Evolutionary conservation across 53 echinoderm and acorn worm genomes (phyloP).

Genomic region (Hippasteria phrygiana): DNA sequence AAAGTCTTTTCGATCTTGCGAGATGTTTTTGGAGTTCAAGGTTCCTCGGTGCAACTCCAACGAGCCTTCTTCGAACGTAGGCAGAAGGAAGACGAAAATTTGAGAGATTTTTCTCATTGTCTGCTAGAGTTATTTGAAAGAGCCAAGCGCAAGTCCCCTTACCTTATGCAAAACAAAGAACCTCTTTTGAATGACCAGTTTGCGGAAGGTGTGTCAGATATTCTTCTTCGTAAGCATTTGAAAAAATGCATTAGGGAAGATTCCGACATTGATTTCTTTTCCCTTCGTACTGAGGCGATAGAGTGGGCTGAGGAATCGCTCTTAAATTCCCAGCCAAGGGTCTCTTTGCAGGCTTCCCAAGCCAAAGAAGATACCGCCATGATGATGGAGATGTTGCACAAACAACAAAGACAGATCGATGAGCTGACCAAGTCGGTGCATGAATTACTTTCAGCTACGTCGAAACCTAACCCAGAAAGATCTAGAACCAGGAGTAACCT

Average conservation of each 20-base stretch:
- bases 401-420: conserved; percentile 39
- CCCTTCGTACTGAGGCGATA: not conserved
- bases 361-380: not conserved
- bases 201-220: not conserved
- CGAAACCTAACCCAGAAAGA: no score
- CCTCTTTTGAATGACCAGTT: not conserved
- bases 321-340: not conserved
- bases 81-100: not conserved
- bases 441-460: not conserved
- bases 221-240: not conserved
- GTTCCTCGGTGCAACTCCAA: conserved; percentile 4
- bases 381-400: not conserved
- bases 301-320: conserved; percentile 29
- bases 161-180: not conserved
- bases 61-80: not conserved
- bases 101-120: conserved; percentile 16
- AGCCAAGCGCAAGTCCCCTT: conserved; percentile 2
- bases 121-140: conserved; percentile 1
- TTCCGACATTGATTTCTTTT: not conserved
- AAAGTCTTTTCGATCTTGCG: not conserved
- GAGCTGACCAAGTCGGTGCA: not conserved
- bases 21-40: not conserved
- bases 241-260: not conserved
- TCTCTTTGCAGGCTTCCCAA: not conserved
- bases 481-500: no score